These are phyloP conservation scores for Rhinogobius similis DNA, from an alignment of 2,113 vertebrate species.

Conservation along the genomic window DNA sequence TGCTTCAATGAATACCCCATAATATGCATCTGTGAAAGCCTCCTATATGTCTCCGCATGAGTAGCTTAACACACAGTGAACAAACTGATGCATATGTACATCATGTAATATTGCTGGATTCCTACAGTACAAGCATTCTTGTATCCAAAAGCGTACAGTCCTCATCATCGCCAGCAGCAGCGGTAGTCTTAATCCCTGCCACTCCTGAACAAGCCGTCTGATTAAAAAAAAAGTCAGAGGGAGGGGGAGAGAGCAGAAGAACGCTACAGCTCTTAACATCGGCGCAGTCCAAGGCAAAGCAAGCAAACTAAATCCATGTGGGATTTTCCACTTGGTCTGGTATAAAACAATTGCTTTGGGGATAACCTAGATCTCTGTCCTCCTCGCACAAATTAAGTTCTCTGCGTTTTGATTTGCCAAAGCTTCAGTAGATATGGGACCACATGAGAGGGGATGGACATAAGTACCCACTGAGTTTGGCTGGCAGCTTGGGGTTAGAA, in stretches of 20 bases:
- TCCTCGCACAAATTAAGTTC: conserved; percentile 56
- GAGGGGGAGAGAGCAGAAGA: conserved; percentile 20
- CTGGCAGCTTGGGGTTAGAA: not conserved
- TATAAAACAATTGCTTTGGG: conserved; percentile 74
- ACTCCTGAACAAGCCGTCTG: conserved; percentile 69
- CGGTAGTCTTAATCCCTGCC: conserved; percentile 62
- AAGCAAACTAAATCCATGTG: conserved; percentile 61
- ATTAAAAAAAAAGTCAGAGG: conserved; percentile 63
- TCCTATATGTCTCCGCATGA: not conserved
- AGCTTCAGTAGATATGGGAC: conserved; percentile 20
- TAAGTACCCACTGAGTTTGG: not conserved
- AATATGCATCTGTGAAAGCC: not conserved
- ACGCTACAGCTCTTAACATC: conserved; percentile 52
- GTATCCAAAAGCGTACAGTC: conserved; percentile 4
- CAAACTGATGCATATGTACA: not conserved
- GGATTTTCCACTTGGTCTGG: conserved; percentile 73
- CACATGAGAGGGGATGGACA: not conserved
- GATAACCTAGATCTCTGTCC: conserved; percentile 66
- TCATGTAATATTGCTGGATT: conserved; percentile 1
- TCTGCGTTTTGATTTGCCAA: conserved; percentile 39
- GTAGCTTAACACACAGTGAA: not conserved
- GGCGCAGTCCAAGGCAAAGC: conserved; percentile 54
- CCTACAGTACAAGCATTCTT: not conserved
- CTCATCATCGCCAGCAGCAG: conserved; percentile 28
- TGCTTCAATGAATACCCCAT: conserved; percentile 10